A percentile compares a stretch with the other conserved stretches of the same genome.
These are phyloP conservation scores for Zoanthus gigantus DNA, from an alignment of 92 coral and sea anemone genomes.

Conservation along the genomic window DNA sequence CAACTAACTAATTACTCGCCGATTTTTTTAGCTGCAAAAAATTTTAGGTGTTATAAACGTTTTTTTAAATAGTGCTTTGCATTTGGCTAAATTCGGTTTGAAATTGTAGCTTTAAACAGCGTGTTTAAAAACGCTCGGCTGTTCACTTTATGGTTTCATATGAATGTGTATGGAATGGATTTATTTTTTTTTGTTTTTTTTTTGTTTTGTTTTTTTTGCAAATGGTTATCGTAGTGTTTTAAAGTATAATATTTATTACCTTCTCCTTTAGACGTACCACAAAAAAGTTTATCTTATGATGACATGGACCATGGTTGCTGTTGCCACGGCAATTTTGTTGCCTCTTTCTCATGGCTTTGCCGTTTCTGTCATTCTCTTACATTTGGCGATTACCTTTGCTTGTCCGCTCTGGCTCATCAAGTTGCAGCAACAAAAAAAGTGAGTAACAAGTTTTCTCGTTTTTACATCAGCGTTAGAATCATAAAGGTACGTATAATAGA, in stretches of 20 bases:
- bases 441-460: constrained; percentile 32
- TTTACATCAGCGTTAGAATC: no score
- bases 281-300: constrained; percentile 64
- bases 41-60: no score
- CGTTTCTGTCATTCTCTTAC: constrained; percentile 71
- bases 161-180: no score
- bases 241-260: no score
- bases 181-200: neutral
- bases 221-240: neutral
- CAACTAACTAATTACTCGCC: no score
- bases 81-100: no score
- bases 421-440: constrained; percentile 89
- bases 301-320: constrained; percentile 76
- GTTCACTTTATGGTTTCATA: no score
- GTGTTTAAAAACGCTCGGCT: no score
- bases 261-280: constrained; percentile 57
- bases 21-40: no score
- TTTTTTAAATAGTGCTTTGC: no score
- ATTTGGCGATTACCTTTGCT: constrained; percentile 79
- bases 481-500: no score
- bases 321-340: constrained; percentile 69
- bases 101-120: no score
- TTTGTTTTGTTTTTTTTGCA: neutral
- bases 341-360: constrained; percentile 84
- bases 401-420: constrained; percentile 95